phyloP scores from a whole-genome alignment of 2,113 vertebrate species.

The Chauna torquata region DNA sequence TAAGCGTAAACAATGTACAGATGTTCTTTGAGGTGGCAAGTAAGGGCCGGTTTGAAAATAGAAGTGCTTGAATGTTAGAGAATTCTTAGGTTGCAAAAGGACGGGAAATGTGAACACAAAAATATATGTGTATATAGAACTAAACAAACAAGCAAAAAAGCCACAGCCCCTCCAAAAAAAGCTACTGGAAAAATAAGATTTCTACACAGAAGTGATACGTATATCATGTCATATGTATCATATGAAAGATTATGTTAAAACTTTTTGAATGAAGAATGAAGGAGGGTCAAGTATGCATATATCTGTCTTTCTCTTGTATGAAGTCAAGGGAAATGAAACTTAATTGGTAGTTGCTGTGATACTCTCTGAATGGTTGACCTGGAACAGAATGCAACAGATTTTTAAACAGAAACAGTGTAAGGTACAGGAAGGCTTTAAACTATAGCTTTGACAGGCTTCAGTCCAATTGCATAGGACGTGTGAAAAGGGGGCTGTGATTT shows the following conservation, averaged over 20 bases:
- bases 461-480: neutral
- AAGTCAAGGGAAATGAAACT: neutral
- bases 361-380: neutral
- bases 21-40: neutral
- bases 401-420: neutral
- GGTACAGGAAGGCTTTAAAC: neutral
- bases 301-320: neutral
- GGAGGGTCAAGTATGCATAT: neutral
- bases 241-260: neutral
- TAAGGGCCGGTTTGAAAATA: neutral
- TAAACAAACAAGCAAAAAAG: neutral
- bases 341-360: neutral
- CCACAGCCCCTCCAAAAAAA: neutral
- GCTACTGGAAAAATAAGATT: neutral
- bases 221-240: neutral
- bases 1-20: neutral
- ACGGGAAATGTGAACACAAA: neutral
- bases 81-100: neutral
- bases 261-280: neutral
- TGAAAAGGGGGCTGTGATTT: neutral
- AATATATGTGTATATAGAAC: neutral
- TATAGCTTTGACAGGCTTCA: neutral
- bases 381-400: neutral
- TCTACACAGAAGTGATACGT: neutral
- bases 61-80: neutral